Conservation (phyloP, 2,888 invertebrate genomes). For the Drosophila testacea region DNA sequence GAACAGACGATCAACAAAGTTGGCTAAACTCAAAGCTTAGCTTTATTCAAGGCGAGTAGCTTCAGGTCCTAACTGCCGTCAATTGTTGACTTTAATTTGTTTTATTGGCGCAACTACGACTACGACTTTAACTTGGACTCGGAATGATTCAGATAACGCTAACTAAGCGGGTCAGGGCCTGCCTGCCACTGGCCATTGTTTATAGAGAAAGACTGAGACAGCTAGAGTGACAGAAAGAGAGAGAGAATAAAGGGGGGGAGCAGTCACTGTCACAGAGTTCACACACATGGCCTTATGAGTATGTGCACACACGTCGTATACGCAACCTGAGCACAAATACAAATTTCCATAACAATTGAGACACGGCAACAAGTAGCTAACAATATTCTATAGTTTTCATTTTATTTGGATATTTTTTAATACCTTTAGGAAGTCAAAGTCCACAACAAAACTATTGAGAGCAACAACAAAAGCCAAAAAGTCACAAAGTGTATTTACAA, state of each 20-base stretch:
- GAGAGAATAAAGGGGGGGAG: neutral
- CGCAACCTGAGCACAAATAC: conserved; percentile 73
- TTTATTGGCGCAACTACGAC: conserved; percentile 66
- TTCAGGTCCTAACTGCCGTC: conserved; percentile 79
- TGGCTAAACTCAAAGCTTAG: neutral
- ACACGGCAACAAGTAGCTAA: conserved; percentile 76
- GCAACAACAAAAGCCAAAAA: conserved; percentile 42
- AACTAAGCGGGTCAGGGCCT: conserved; percentile 78
- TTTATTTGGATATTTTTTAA: conserved; percentile 60
- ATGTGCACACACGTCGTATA: conserved; percentile 74
- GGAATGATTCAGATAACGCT: conserved; percentile 68
- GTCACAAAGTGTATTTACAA: conserved; percentile 65
- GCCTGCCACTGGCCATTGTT: conserved; percentile 51
- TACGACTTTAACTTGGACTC: conserved; percentile 20
- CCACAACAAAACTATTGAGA: conserved; percentile 40
- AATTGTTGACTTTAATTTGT: conserved; percentile 78
- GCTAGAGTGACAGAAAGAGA: conserved; percentile 5
- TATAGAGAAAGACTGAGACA: conserved; percentile 10
- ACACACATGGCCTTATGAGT: conserved; percentile 38
- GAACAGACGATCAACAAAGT: conserved; percentile 32
- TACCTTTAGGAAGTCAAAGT: conserved; percentile 80
- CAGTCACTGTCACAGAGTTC: conserved; percentile 36
- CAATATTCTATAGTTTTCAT: conserved; percentile 16
- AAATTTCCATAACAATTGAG: conserved; percentile 70
- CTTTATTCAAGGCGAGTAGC: conserved; percentile 74